A percentile compares a stretch with the other conserved stretches of the same genome.
These are phyloP conservation scores for Euproctis similis DNA, from an alignment of 2,888 invertebrate species.

Conservation along the genomic window DNA sequence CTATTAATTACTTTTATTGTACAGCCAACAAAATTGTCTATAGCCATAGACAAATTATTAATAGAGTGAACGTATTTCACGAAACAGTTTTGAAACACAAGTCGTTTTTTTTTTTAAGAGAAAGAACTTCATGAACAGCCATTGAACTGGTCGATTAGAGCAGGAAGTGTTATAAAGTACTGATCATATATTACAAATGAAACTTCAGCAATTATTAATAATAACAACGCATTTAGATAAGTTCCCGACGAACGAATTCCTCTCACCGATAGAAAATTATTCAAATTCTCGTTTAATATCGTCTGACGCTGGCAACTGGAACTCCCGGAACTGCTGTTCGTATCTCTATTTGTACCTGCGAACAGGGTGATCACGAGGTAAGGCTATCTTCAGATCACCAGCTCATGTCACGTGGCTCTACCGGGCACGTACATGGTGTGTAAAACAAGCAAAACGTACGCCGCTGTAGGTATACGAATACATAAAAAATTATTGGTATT, in stretches of 20 bases:
- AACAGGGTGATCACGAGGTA: conserved; percentile 67
- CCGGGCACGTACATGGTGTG: conserved; percentile 52
- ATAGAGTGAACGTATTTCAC: conserved; percentile 40
- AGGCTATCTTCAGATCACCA: conserved; percentile 26
- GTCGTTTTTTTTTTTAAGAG: conserved; percentile 35
- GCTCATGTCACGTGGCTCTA: conserved; percentile 27
- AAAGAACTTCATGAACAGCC: conserved; percentile 46
- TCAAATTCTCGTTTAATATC: conserved; percentile 93
- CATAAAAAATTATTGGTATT: conserved; percentile 11
- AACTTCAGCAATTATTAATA: conserved; percentile 57
- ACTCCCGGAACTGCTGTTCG: conserved; percentile 76
- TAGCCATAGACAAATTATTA: not conserved
- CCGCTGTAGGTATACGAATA: conserved; percentile 18
- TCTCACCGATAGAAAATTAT: conserved; percentile 95
- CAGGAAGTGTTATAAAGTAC: conserved; percentile 56
- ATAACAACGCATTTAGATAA: conserved; percentile 49
- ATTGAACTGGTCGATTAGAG: conserved; percentile 57
- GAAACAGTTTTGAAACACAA: conserved; percentile 21
- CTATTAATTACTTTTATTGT: conserved; percentile 8
- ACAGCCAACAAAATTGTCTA: not conserved
- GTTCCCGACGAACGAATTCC: conserved; percentile 51
- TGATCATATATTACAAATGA: conserved; percentile 48
- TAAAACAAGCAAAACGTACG: conserved; percentile 28
- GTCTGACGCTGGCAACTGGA: conserved; percentile 88
- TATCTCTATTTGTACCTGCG: conserved; percentile 77